These are phyloP conservation scores for Phrixothrix hirtus DNA, from an alignment of 2,888 invertebrate genomes.

Conservation along the genomic window DNA sequence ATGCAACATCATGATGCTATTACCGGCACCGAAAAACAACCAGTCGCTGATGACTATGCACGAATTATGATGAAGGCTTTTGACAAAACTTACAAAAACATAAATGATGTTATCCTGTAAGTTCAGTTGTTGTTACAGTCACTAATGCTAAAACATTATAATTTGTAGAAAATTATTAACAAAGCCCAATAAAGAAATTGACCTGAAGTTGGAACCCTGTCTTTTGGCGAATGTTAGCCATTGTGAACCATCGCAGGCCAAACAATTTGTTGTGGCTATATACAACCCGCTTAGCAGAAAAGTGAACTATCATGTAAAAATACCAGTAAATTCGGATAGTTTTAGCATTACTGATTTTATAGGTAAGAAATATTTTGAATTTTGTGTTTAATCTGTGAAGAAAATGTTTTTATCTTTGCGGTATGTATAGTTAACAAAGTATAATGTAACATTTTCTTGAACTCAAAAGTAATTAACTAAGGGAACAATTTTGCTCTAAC, in stretches of 20 bases:
- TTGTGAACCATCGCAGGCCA: conserved; percentile 60
- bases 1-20: conserved; percentile 93
- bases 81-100: conserved; percentile 53
- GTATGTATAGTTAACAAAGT: too few species aligned
- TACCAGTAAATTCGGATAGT: conserved; percentile 57
- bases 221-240: conserved; percentile 65
- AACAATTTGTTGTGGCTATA: conserved; percentile 61
- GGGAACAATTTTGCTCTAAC: too few species aligned
- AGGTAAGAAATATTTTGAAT: conserved; percentile 8
- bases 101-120: conserved; percentile 14
- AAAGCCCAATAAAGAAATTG: neutral
- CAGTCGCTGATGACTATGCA: conserved; percentile 86
- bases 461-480: too few species aligned
- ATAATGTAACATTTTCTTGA: too few species aligned
- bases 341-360: conserved; percentile 31
- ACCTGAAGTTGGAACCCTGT: conserved; percentile 56
- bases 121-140: too few species aligned
- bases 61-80: conserved; percentile 70
- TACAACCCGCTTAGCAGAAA: conserved; percentile 67
- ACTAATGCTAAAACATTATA: too few species aligned
- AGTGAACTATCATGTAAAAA: conserved; percentile 58
- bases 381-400: too few species aligned
- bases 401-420: too few species aligned
- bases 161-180: conserved; percentile 12
- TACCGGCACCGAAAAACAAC: conserved; percentile 82